Percentiles rank a stretch among this genome's conserved stretches.
Evolutionary conservation across 2,888 invertebrate species (phyloP).

Genomic region (Diaphora mendica): DNA sequence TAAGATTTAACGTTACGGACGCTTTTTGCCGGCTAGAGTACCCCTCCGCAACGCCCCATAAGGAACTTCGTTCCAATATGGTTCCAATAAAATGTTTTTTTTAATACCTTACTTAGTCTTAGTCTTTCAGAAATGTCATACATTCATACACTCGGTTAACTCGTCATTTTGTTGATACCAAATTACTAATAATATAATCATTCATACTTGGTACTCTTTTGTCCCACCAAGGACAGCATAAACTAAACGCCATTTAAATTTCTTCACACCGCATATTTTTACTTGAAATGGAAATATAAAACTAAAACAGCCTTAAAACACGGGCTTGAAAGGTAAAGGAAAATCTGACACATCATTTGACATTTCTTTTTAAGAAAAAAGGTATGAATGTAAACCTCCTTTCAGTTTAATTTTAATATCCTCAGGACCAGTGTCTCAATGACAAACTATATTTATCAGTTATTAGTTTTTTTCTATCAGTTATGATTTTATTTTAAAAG

Average conservation of each 20-base stretch:
- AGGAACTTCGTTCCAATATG: too few relatives aligned
- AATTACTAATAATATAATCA: background rate
- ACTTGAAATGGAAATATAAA: background rate
- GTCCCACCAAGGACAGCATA: constrained; percentile 16
- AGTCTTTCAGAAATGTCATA: background rate
- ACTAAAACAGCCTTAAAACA: background rate
- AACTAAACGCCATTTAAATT: constrained; percentile 19
- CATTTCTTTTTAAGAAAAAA: background rate
- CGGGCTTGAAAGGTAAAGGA: background rate
- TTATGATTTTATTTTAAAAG: too few relatives aligned
- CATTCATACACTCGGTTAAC: background rate
- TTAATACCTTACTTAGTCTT: too few relatives aligned
- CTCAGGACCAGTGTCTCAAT: background rate
- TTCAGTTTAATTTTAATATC: background rate
- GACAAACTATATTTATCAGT: too few relatives aligned
- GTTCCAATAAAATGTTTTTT: too few relatives aligned
- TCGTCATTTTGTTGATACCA: background rate
- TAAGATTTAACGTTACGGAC: too few relatives aligned
- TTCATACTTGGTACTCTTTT: constrained; percentile 16
- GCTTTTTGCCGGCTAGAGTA: too few relatives aligned
- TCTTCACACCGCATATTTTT: background rate
- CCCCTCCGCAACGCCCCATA: too few relatives aligned
- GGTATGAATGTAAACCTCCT: background rate
- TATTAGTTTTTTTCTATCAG: too few relatives aligned
- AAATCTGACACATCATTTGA: background rate